Base-by-base conservation (phyloP, 2,888 invertebrate genomes). In the Therioaphis trifolii region DNA sequence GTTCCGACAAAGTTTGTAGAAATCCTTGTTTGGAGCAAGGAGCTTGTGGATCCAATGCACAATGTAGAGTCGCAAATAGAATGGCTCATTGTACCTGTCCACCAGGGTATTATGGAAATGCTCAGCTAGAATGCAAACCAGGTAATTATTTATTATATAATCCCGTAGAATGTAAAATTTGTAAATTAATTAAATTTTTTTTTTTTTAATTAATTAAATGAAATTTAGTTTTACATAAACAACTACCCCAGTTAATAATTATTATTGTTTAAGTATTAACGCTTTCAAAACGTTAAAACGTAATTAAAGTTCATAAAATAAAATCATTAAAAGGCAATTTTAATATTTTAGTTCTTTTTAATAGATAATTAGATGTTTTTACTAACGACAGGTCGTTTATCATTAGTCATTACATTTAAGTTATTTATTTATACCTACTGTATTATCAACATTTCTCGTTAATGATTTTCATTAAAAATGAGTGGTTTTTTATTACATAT, bases 11-110 rank as follows among this genome's bases (percentile, higher is more conserved):
- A 7, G 93, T 93, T 40, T 96, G 96, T 87, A 93, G 93, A 86
- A 96, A 96, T 89, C 95, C 96, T 0, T 96, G 96, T 87, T 88
- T 93, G 72, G 93, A 93, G 87, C 90, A 91, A 55, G 93, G 93
- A 12, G 92, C 93, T 46, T 96, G 96, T 87, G 96, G 96, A 18
- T 89, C 92, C 46, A 96, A 96, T 88, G 95, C 96, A 0, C 94
- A 96, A 87, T 96, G 96, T 87, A 92, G 94, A 61, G 93, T 95
- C 14, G 90, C 93, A 24, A 92, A 94, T 87, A 91, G 94, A 88
- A 90, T 91, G 86, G 93, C 96, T 0, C 93, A 95, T 87, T 95
- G 95, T 87, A 91, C 92, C 0, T 95, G 95, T 87, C 93, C 94
- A 27, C 93, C 92, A 1, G 93, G 93, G 68, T 93, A 92, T 87